A percentile compares a stretch with the other conserved stretches of the same genome.
phyloP scores from a whole-genome alignment of 1,140 invertebrate species.

The Contarinia nasturtii region DNA sequence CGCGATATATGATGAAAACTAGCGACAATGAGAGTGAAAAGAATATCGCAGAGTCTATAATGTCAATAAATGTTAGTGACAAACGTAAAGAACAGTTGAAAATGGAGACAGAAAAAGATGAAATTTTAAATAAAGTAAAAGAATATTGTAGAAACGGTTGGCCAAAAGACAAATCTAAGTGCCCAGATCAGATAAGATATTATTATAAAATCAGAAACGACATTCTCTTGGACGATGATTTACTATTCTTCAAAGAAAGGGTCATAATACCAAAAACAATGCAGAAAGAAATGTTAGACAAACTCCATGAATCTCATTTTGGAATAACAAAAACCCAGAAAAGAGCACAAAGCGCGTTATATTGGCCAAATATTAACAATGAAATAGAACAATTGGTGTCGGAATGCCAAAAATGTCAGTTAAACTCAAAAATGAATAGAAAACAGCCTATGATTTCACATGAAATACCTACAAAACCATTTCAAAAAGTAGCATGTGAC shows the following conservation, averaged over 20 bases:
- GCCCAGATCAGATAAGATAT: conserved; percentile 6
- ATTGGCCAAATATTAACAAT: conserved; percentile 18
- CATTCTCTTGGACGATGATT: conserved; percentile 9
- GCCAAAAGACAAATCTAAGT: conserved; percentile 5
- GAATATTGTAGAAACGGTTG: conserved; percentile 7
- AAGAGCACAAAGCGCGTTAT: conserved; percentile 17
- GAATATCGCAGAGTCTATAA: conserved; percentile 5
- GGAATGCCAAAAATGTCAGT: conserved; percentile 13
- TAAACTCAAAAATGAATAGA: conserved; percentile 9
- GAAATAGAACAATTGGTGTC: conserved; percentile 14
- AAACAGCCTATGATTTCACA: conserved; percentile 13
- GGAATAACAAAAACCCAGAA: conserved; percentile 14
- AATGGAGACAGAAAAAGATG: conserved; percentile 8
- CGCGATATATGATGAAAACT: conserved; percentile 9
- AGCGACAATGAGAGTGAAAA: conserved; percentile 4
- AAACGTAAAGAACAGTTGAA: conserved; percentile 6
- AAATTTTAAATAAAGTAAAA: conserved; percentile 5
- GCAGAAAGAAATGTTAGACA: conserved; percentile 13
- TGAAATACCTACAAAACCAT: conserved; percentile 12
- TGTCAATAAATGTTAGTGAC: conserved; percentile 6
- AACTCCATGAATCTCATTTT: conserved; percentile 17
- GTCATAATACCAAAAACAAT: conserved; percentile 15
- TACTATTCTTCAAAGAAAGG: conserved; percentile 14
- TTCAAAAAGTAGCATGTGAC: conserved; percentile 13
- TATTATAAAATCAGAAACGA: conserved; percentile 10